Evolutionary conservation across 2,888 invertebrate species (phyloP).

Genomic region (Metellina segmentata): DNA sequence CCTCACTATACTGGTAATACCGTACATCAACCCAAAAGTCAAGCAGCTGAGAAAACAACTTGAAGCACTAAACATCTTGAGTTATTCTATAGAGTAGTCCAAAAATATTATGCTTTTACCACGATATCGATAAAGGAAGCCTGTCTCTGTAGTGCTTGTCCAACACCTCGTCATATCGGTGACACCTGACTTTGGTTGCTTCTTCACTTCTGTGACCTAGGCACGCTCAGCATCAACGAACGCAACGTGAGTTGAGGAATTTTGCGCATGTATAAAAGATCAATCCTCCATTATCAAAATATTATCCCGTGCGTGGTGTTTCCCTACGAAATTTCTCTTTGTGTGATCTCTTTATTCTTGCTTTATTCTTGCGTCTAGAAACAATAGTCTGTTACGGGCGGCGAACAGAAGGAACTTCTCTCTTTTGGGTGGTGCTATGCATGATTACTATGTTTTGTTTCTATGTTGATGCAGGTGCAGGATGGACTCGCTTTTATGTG

Average conservation of each 20-base stretch:
- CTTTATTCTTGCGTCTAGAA: conserved; percentile 11
- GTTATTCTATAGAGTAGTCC: not conserved
- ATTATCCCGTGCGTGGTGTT: conserved; percentile 64
- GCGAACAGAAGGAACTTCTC: conserved; percentile 2
- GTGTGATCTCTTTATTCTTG: conserved; percentile 6
- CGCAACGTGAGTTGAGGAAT: not conserved
- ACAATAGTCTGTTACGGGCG: conserved; percentile 46
- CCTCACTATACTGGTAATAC: not conserved
- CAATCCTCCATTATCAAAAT: conserved; percentile 66
- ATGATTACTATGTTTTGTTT: conserved; percentile 59
- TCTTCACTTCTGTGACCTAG: not conserved
- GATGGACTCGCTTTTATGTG: not conserved
- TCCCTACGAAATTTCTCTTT: conserved; percentile 21
- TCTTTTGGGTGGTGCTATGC: conserved; percentile 52
- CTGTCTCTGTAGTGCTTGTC: not conserved
- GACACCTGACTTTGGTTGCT: conserved; percentile 4
- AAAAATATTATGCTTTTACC: conserved; percentile 17
- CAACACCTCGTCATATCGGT: not conserved
- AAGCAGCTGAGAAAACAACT: not conserved
- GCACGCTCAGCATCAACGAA: not conserved
- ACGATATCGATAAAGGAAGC: not conserved
- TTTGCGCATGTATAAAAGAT: not conserved
- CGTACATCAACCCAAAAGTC: not conserved
- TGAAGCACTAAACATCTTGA: not conserved
- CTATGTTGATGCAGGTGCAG: conserved; percentile 74